Conservation (phyloP, 1,140 invertebrate genomes). For the Calycopis cecrops region DNA sequence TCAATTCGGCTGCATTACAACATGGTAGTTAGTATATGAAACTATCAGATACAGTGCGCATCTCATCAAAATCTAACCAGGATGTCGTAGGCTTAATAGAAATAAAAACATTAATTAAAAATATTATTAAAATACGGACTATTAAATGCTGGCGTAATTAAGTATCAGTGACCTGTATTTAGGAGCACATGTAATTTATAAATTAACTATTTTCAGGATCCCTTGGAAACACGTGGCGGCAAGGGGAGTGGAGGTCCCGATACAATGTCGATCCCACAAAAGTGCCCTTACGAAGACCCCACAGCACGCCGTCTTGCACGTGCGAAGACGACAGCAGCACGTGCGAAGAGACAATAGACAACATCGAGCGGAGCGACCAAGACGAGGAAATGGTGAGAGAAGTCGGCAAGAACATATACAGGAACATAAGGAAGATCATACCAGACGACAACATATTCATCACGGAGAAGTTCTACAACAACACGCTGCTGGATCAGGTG, state of each 20-base stretch:
- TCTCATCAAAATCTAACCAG: no score
- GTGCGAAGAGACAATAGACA: not conserved
- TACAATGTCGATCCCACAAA: constrained; percentile 48
- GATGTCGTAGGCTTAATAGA: no score
- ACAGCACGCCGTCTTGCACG: constrained; percentile 24
- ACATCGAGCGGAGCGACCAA: constrained; percentile 11
- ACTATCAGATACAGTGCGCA: no score
- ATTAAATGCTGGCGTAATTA: no score
- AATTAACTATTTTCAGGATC: constrained; percentile 49
- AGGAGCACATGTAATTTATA: no score
- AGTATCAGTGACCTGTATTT: no score
- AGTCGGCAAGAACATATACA: constrained; percentile 26
- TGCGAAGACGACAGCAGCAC: constrained; percentile 20
- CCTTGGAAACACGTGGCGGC: constrained; percentile 67
- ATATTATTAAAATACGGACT: no score
- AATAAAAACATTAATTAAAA: no score
- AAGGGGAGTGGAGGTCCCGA: constrained; percentile 65
- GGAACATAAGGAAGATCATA: constrained; percentile 35
- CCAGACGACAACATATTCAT: constrained; percentile 48
- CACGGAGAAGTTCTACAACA: constrained; percentile 60
- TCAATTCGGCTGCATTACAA: no score
- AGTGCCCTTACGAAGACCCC: constrained; percentile 37
- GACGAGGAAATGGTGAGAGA: constrained; percentile 19
- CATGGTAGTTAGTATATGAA: no score
- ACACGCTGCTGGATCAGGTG: constrained; percentile 40